Evolutionary conservation across 2,113 vertebrate genomes (phyloP).

Genomic region (Labrus mixtus): DNA sequence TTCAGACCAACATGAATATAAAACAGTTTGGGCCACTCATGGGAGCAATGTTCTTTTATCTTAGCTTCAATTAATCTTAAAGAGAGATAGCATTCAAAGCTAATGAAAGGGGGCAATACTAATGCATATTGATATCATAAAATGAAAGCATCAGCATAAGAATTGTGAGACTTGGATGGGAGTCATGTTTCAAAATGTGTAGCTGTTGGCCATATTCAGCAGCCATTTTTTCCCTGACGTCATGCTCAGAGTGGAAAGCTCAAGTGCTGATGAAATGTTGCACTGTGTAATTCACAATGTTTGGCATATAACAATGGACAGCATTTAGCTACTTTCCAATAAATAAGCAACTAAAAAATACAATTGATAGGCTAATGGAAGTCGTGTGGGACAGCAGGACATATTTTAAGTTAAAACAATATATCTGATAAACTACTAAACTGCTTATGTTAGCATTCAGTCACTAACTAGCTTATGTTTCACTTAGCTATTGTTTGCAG

Average conservation of each 20-base stretch:
- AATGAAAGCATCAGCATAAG: conserved; percentile 47
- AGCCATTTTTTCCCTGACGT: not conserved
- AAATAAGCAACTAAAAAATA: too few relatives aligned
- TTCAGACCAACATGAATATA: conserved; percentile 83
- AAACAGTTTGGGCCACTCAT: conserved; percentile 80
- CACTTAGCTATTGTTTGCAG: not conserved
- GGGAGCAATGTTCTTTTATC: conserved; percentile 82
- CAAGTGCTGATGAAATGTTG: too few relatives aligned
- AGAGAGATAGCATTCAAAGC: conserved; percentile 82
- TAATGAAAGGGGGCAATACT: conserved; percentile 78
- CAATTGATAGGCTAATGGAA: too few relatives aligned
- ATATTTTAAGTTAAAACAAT: too few relatives aligned
- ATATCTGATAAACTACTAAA: too few relatives aligned
- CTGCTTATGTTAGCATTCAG: too few relatives aligned
- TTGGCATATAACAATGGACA: too few relatives aligned
- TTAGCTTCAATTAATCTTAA: conserved; percentile 84
- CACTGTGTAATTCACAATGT: too few relatives aligned
- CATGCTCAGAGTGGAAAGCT: not conserved
- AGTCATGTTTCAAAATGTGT: conserved; percentile 16
- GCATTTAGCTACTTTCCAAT: too few relatives aligned
- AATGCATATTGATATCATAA: conserved; percentile 66
- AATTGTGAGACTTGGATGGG: conserved; percentile 49
- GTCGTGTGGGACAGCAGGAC: too few relatives aligned
- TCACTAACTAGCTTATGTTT: too few relatives aligned
- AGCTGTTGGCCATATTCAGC: not conserved